Conservation (phyloP, 2,888 invertebrate species). For the Leptodirus hochenwartii region DNA sequence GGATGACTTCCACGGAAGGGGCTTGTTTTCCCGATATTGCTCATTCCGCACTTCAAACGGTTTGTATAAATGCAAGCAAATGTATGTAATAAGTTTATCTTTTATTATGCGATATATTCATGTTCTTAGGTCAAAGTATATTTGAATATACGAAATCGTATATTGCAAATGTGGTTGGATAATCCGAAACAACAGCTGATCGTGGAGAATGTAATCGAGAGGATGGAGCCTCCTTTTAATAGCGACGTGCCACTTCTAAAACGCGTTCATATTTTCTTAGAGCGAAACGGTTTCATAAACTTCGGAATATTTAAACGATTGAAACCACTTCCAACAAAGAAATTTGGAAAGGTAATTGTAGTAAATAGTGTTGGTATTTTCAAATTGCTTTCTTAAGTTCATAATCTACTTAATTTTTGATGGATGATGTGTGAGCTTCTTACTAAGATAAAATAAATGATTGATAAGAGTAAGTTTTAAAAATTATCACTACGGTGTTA, state of each 20-base stretch:
- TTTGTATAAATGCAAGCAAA: too few relatives aligned
- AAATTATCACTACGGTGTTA: too few relatives aligned
- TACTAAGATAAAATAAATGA: too few relatives aligned
- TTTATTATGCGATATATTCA: too few relatives aligned
- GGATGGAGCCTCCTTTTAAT: conserved; percentile 82
- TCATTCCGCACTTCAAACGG: conserved; percentile 56
- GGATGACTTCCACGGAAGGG: conserved; percentile 85
- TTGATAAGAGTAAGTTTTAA: too few relatives aligned
- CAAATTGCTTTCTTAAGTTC: conserved; percentile 19
- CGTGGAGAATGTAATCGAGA: conserved; percentile 59
- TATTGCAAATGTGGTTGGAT: conserved; percentile 88
- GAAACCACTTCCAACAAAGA: conserved; percentile 48
- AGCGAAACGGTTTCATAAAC: conserved; percentile 93
- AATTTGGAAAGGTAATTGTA: conserved; percentile 43
- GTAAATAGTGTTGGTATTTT: not conserved
- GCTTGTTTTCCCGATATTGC: conserved; percentile 86
- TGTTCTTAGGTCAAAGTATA: conserved; percentile 85
- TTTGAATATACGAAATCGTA: conserved; percentile 75
- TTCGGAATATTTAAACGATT: conserved; percentile 88
- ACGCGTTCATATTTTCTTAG: conserved; percentile 78
- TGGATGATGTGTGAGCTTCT: too few relatives aligned
- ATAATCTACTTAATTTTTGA: too few relatives aligned
- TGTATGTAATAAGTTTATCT: too few relatives aligned
- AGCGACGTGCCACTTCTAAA: conserved; percentile 71
- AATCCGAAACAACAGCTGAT: conserved; percentile 86